These are phyloP conservation scores for Madoqua kirkii DNA, from an alignment of 2,113 vertebrate species.

Conservation along the genomic window DNA sequence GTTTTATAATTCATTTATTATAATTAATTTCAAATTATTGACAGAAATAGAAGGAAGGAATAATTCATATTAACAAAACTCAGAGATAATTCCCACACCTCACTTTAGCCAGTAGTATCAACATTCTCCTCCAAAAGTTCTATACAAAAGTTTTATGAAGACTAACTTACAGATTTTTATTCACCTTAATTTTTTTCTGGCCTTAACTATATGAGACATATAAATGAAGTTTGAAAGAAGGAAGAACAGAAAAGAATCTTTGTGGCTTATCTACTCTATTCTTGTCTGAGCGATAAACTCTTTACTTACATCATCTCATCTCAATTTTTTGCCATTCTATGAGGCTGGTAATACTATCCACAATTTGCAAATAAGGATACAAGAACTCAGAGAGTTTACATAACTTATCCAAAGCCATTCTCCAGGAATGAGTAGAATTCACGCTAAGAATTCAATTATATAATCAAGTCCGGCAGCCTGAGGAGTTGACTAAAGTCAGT, in stretches of 20 bases:
- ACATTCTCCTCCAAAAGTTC: not conserved
- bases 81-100: conserved; percentile 1
- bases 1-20: conserved; percentile 54
- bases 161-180: not conserved
- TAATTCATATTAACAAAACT: conserved; percentile 46
- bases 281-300: not conserved
- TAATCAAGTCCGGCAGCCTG: conserved; percentile 24
- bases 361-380: conserved; percentile 17
- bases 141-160: not conserved
- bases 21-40: conserved; percentile 54
- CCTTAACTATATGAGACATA: not conserved
- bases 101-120: not conserved
- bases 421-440: not conserved
- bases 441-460: conserved; percentile 18
- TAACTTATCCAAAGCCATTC: conserved; percentile 15
- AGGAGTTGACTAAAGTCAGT: conserved; percentile 17
- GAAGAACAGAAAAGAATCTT: not conserved
- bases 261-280: not conserved
- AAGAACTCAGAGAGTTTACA: conserved; percentile 12
- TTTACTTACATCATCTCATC: not conserved
- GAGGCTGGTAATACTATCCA: not conserved
- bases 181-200: conserved; percentile 6
- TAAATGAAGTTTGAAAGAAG: not conserved
- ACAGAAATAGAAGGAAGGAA: conserved; percentile 23
- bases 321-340: not conserved